Base-by-base conservation (phyloP, 2,113 vertebrate genomes). In the Urocynchramus pylzowi region DNA sequence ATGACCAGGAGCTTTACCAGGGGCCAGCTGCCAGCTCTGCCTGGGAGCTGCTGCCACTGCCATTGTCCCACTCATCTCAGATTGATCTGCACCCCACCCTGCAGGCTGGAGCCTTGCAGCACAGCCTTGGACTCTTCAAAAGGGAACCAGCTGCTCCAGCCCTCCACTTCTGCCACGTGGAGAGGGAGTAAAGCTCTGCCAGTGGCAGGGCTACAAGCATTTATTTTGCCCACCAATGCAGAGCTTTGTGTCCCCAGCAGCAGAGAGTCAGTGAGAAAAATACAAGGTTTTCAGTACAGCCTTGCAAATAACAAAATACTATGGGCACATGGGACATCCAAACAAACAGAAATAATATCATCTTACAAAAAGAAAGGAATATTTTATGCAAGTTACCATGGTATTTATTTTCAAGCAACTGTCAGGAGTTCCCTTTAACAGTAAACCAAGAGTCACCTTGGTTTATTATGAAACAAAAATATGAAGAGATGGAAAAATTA, bases 61-160 rank as follows among this genome's bases (percentile, higher is more conserved):
- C 0, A 59, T 39, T 3, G 3, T 23, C 47, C n/a, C 61, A 33
- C 53, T 76, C 3, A 0, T 41, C 24, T 64, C 30, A 18, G 16
- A 27, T 0, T 41, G n/a, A 49, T 76, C 31, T 10, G 26, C 45
- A 68, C 67, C 64, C 73, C 12, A 35, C 35, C 64, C 65, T 49
- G n/a, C 22, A 84, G 73, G 57, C 54, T 47, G 76, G 33, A 68
- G 33, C 12, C 39, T 14, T 2, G 2, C 14, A 88, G 47, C 31
- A 77, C 2, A 5, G 47, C 68, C 64, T 3, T 67, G n/a, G 59
- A 52, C 17, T 27, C 49, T 82, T 79, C 57, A 13, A 52, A 84
- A 64, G n/a, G 17, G 19, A 82, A 11, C 8, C 16, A 71, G 68
- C 30, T 52, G 37, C 53, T 75, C 44, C 68, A 89, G 73, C 37